phyloP scores from a whole-genome alignment of 2,888 invertebrate species.

The Drosophila algonquin region DNA sequence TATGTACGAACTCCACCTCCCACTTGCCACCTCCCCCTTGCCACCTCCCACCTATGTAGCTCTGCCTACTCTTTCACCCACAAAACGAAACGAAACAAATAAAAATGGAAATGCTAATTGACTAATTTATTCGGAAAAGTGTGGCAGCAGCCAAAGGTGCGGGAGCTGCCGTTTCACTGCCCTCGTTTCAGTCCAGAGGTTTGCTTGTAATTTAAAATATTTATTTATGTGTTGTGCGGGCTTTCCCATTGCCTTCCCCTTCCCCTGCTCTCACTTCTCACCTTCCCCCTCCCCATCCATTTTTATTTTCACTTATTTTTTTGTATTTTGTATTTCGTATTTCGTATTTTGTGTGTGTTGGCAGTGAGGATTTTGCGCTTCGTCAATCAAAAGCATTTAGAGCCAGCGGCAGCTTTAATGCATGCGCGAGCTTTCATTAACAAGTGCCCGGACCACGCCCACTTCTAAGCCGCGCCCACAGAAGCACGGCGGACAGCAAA shows the following conservation, averaged over 20 bases:
- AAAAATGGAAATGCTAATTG: slow-evolving; percentile 67
- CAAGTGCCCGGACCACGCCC: slow-evolving; percentile 60
- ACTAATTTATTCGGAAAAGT: slow-evolving; percentile 64
- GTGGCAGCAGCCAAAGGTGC: slow-evolving; percentile 32
- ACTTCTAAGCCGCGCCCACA: slow-evolving; percentile 72
- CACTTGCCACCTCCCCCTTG: no score
- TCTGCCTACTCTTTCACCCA: neutral
- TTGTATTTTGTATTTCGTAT: slow-evolving; percentile 25
- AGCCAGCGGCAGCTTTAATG: slow-evolving; percentile 70
- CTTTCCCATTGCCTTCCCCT: slow-evolving; percentile 29
- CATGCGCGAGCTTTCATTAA: slow-evolving; percentile 79
- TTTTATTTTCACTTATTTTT: slow-evolving; percentile 11
- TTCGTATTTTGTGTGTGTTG: slow-evolving; percentile 43
- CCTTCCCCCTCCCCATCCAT: neutral
- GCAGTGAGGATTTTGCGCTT: slow-evolving; percentile 69
- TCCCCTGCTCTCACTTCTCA: neutral
- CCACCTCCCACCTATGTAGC: neutral
- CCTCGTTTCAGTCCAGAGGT: slow-evolving; percentile 40
- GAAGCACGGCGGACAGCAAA: slow-evolving; percentile 46
- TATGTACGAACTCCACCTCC: no score
- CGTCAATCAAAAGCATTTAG: slow-evolving; percentile 77
- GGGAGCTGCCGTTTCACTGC: slow-evolving; percentile 24
- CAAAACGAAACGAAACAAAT: slow-evolving; percentile 18
- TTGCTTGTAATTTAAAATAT: slow-evolving; percentile 54
- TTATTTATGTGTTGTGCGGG: slow-evolving; percentile 43